Evolutionary conservation across 2,113 vertebrate genomes (phyloP).

Genomic region (Anolis sagrei): DNA sequence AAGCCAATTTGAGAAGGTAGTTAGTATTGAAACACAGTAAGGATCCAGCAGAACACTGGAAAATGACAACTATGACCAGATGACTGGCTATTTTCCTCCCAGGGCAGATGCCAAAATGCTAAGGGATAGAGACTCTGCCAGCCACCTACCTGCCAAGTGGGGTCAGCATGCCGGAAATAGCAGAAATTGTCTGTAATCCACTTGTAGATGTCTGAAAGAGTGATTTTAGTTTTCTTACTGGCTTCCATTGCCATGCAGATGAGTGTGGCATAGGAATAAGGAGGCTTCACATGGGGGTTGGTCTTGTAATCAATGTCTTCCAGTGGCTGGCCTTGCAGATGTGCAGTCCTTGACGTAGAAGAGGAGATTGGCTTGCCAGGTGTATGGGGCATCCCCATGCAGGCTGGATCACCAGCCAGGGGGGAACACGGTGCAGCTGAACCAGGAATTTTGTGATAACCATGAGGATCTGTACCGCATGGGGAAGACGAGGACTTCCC

Average conservation of each 20-base stretch:
- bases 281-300: constrained; percentile 88
- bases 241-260: constrained; percentile 98
- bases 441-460: constrained; percentile 73
- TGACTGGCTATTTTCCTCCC: not conserved
- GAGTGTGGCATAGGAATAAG: constrained; percentile 93
- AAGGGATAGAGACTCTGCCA: not conserved
- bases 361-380: constrained; percentile 91
- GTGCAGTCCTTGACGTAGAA: constrained; percentile 77
- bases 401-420: constrained; percentile 88
- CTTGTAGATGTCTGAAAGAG: constrained; percentile 93
- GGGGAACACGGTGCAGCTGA: constrained; percentile 85
- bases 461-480: constrained; percentile 74
- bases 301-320: constrained; percentile 92
- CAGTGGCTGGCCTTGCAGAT: constrained; percentile 79
- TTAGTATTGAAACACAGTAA: not conserved
- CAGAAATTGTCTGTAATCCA: constrained; percentile 99
- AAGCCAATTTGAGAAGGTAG: not conserved
- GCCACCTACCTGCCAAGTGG: constrained; percentile 92
- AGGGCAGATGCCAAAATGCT: not conserved
- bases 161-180: constrained; percentile 93
- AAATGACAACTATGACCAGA: not conserved
- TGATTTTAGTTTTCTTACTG: constrained; percentile 91
- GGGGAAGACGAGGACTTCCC: constrained; percentile 69
- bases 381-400: constrained; percentile 85
- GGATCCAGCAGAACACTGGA: not conserved